Evolutionary conservation across 2,888 invertebrate genomes (phyloP).

Genomic region (Tenthredo distinguenda): DNA sequence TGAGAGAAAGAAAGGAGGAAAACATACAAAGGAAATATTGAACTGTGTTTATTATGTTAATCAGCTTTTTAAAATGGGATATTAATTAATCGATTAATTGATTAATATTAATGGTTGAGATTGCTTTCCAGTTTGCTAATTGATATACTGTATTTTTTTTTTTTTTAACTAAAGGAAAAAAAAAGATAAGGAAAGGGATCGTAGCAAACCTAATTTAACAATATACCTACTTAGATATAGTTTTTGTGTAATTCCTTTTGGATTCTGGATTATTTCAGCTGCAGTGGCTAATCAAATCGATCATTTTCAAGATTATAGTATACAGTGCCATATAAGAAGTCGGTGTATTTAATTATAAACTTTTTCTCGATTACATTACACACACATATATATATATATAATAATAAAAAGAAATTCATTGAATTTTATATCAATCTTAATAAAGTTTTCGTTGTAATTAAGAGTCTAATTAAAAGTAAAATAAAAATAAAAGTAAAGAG

Average conservation of each 20-base stretch:
- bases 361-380: neutral
- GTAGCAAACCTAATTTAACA: neutral
- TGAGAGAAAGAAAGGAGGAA: neutral
- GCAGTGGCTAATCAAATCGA: too few relatives aligned
- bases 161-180: neutral
- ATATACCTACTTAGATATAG: neutral
- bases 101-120: neutral
- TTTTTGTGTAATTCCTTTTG: neutral
- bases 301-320: neutral
- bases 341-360: neutral
- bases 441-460: neutral
- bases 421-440: neutral
- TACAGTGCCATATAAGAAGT: neutral
- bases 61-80: neutral
- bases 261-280: neutral
- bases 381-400: neutral
- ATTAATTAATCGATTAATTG: neutral
- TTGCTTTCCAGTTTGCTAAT: neutral
- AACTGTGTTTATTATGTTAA: neutral
- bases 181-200: neutral
- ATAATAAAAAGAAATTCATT: neutral
- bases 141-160: neutral
- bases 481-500: neutral
- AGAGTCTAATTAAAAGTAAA: neutral
- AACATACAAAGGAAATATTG: neutral